Evolutionary conservation across 2,113 vertebrate species (phyloP).

Genomic region (Patagioenas fasciata): DNA sequence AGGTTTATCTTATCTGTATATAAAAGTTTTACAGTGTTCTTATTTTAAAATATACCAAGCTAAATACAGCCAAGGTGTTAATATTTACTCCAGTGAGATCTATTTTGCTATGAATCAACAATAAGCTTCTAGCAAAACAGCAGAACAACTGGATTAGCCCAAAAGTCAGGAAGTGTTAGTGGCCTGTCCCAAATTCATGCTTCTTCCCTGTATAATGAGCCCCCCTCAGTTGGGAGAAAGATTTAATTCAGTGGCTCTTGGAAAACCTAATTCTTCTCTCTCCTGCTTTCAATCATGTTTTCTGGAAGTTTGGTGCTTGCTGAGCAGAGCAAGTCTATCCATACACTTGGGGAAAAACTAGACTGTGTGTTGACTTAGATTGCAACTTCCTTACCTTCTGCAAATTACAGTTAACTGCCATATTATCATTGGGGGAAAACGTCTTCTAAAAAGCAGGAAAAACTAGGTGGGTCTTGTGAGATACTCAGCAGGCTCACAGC

Average conservation of each 20-base stretch:
- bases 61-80: neutral
- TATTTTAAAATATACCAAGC: neutral
- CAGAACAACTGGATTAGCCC: neutral
- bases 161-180: neutral
- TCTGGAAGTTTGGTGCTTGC: neutral
- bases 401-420: neutral
- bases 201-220: neutral
- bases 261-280: neutral
- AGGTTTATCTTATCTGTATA: neutral
- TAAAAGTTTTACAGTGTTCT: neutral
- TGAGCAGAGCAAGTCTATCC: neutral
- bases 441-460: neutral
- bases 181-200: neutral
- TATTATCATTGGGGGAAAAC: neutral
- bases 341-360: neutral
- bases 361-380: neutral
- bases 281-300: neutral
- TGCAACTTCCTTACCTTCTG: neutral
- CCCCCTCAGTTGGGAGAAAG: neutral
- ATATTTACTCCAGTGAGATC: neutral
- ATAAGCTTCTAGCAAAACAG: neutral
- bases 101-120: neutral
- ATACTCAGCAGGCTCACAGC: neutral
- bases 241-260: neutral
- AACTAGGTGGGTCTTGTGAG: neutral